Conservation (phyloP, 2,888 invertebrate species). For the Drepanosiphum platanoidis region DNA sequence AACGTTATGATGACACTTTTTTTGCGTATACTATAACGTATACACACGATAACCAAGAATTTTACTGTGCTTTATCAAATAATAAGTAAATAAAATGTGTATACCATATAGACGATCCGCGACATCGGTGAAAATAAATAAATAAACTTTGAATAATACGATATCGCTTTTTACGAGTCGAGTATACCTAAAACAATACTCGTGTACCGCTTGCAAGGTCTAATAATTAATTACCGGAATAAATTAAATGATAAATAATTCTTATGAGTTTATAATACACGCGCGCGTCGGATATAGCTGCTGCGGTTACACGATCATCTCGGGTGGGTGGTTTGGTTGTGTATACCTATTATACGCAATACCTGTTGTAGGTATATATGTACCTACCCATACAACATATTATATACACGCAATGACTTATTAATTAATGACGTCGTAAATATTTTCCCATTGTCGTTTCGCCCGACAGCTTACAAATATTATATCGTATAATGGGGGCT, state of each 20-base stretch:
- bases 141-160: background rate
- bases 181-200: background rate
- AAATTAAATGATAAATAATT: background rate
- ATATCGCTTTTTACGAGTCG: background rate
- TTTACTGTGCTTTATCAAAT: no score
- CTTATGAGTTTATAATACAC: background rate
- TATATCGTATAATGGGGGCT: constrained; percentile 39
- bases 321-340: background rate
- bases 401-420: constrained; percentile 22
- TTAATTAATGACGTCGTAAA: constrained; percentile 59
- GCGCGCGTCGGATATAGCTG: no score
- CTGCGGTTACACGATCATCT: background rate
- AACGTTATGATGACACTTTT: no score
- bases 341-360: background rate
- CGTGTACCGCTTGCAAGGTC: background rate
- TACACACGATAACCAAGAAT: no score
- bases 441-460: constrained; percentile 57
- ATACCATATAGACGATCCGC: background rate
- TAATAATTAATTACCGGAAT: constrained; percentile 3
- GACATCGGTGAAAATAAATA: background rate
- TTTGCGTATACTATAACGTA: no score
- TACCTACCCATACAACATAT: background rate
- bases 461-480: constrained; percentile 56
- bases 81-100: no score
- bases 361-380: background rate